Evolutionary conservation across 2,113 vertebrate genomes (phyloP).

Genomic region (Lophotis ruficrista): DNA sequence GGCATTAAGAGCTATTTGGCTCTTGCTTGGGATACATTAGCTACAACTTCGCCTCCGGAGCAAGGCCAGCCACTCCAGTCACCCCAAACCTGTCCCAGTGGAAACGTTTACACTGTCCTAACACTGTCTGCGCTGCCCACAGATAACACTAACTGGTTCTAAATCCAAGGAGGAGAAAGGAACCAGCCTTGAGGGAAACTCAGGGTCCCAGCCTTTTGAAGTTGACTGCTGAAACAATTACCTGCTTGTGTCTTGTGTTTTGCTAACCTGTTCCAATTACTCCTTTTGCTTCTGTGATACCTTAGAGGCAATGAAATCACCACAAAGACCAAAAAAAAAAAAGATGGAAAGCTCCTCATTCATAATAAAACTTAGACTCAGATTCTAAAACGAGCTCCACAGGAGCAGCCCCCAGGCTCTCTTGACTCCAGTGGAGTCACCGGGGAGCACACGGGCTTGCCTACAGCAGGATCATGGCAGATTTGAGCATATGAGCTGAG

Average conservation of each 20-base stretch:
- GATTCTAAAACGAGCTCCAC: not conserved
- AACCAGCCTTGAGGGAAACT: not conserved
- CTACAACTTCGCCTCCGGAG: not conserved
- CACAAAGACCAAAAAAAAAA: not conserved
- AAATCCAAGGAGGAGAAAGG: not conserved
- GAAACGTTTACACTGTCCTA: not conserved
- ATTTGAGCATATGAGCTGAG: constrained; percentile 29
- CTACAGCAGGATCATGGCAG: constrained; percentile 33
- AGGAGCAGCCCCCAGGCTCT: constrained; percentile 1
- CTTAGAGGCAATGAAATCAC: constrained; percentile 12
- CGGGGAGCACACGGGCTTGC: not conserved
- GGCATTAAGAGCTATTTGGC: not conserved
- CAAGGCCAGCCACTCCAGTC: not conserved
- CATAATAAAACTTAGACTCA: not conserved
- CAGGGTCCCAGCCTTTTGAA: not conserved
- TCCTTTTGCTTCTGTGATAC: not conserved
- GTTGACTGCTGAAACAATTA: not conserved
- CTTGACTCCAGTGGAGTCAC: not conserved
- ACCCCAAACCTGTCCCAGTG: not conserved
- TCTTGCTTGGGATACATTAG: not conserved
- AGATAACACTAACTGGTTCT: not conserved
- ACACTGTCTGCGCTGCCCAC: not conserved
- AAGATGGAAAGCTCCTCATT: not conserved
- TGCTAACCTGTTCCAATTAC: not conserved
- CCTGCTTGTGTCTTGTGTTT: not conserved